phyloP scores from a whole-genome alignment of 2,113 vertebrate species.

The Accipiter cooperii region DNA sequence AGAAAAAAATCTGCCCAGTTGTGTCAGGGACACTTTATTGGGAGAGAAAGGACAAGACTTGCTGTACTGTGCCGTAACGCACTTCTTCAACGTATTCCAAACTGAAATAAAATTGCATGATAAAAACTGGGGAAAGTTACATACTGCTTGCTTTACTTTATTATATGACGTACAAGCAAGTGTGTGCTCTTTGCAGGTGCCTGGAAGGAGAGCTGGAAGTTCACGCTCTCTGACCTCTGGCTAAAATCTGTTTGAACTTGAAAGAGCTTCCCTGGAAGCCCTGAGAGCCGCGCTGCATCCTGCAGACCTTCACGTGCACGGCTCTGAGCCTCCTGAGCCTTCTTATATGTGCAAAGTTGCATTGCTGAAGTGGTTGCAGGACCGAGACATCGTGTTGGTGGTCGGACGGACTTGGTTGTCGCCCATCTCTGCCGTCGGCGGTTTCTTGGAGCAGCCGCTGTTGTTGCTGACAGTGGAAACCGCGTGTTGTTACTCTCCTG shows the following conservation, averaged over 20 bases:
- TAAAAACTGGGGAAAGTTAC: neutral
- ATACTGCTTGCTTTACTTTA: neutral
- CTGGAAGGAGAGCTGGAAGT: neutral
- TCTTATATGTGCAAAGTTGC: neutral
- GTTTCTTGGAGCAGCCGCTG: neutral
- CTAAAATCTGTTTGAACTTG: neutral
- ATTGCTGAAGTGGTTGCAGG: neutral
- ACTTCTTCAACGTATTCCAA: neutral
- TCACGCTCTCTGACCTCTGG: neutral
- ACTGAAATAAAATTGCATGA: neutral
- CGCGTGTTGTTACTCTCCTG: neutral
- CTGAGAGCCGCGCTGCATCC: neutral
- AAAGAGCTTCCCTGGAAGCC: neutral
- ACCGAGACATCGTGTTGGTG: rapidly evolving
- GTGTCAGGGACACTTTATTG: neutral
- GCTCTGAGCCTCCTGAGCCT: neutral
- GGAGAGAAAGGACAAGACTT: neutral
- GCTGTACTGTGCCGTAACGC: neutral
- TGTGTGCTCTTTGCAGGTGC: neutral
- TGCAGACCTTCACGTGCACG: neutral
- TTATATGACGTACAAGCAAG: neutral
- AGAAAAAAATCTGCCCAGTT: neutral
- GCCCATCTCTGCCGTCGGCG: rapidly evolving
- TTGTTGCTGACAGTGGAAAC: neutral
- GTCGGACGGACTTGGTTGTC: neutral